Conservation (phyloP, 2,113 vertebrate genomes). For the Anseranas semipalmata region DNA sequence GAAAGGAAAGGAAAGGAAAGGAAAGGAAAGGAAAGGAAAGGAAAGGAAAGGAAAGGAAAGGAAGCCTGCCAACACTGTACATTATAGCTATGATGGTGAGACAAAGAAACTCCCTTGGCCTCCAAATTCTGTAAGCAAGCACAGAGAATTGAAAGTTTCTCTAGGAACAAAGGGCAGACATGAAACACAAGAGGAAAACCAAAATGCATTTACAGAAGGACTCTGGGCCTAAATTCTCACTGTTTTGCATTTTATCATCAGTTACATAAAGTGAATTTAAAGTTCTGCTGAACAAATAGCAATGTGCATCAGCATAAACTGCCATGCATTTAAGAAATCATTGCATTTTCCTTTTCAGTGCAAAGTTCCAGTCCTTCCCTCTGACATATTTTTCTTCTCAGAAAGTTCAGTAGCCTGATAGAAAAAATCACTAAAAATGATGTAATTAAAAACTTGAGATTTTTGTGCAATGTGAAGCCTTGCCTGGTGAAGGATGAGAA, state of each 20-base stretch:
- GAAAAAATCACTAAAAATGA: background rate
- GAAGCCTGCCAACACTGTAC: background rate
- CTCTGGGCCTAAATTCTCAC: background rate
- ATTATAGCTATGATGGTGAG: background rate
- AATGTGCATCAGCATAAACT: background rate
- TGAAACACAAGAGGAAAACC: background rate
- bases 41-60: too few species aligned
- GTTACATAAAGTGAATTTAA: background rate
- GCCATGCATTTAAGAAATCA: background rate
- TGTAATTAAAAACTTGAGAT: background rate
- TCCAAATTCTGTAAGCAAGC: background rate
- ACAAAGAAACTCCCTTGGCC: background rate
- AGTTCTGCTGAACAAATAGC: background rate
- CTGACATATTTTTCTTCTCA: background rate
- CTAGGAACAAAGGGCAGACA: background rate
- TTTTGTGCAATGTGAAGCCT: background rate
- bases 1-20: too few species aligned
- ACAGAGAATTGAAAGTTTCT: background rate
- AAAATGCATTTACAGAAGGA: background rate
- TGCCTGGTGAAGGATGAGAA: background rate
- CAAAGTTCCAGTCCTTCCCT: background rate
- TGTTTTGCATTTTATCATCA: background rate
- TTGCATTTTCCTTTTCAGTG: background rate
- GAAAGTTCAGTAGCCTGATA: background rate
- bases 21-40: background rate